phyloP scores from a whole-genome alignment of 2,797 vertebrate species.

The Ctenopoma multispine region DNA sequence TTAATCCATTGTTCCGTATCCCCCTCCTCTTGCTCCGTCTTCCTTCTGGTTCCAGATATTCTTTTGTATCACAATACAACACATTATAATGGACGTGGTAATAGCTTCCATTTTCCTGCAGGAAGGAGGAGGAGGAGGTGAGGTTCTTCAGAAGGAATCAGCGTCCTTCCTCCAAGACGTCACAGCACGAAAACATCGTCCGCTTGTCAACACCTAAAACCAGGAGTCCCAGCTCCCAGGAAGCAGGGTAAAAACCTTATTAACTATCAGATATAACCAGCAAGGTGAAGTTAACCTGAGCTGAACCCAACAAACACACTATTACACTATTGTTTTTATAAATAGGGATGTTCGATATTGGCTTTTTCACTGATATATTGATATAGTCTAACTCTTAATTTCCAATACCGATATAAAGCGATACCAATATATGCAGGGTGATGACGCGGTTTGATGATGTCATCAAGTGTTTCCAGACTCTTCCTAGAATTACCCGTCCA shows the following conservation, averaged over 20 bases:
- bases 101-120: conserved; percentile 67
- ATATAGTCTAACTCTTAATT: too few relatives aligned
- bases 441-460: too few relatives aligned
- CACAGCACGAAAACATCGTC: conserved; percentile 63
- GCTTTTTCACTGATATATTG: too few relatives aligned
- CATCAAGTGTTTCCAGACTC: too few relatives aligned
- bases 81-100: conserved; percentile 41
- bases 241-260: conserved; percentile 61
- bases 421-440: too few relatives aligned
- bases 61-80: conserved; percentile 49
- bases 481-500: too few relatives aligned
- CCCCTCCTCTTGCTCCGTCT: conserved; percentile 18
- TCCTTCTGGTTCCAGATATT: conserved; percentile 42
- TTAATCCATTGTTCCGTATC: conserved; percentile 50
- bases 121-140: conserved; percentile 60
- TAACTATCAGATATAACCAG: background rate
- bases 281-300: background rate
- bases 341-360: too few relatives aligned
- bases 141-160: conserved; percentile 61
- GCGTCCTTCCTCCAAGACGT: conserved; percentile 55
- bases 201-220: conserved; percentile 74
- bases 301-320: background rate
- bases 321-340: too few relatives aligned
- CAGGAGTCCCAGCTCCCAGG: conserved; percentile 51
- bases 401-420: too few relatives aligned